These are phyloP conservation scores for Pogonus chalceus DNA, from an alignment of 1,140 invertebrate genomes.

Conservation along the genomic window DNA sequence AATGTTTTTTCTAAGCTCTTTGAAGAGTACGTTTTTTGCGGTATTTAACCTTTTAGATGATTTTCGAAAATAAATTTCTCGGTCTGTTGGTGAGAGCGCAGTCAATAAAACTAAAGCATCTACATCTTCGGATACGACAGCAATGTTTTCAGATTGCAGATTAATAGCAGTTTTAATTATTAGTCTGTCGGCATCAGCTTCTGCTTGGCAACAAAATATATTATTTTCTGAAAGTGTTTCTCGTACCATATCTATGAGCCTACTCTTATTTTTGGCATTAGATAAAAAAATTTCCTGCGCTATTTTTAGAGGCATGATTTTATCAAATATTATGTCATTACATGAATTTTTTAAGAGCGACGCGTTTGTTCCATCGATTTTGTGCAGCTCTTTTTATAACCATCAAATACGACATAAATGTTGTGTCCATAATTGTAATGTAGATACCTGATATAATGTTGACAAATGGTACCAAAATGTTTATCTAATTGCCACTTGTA, in stretches of 20 bases:
- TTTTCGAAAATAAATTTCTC: slow-evolving; percentile 24
- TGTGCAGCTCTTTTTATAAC: slow-evolving; percentile 24
- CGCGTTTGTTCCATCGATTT: too few relatives aligned
- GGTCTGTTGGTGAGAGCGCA: too few relatives aligned
- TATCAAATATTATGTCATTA: slow-evolving; percentile 12
- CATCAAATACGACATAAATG: slow-evolving; percentile 25
- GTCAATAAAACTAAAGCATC: too few relatives aligned
- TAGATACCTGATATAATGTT: slow-evolving; percentile 26
- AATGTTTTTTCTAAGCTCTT: slow-evolving; percentile 19
- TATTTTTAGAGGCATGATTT: slow-evolving; percentile 20
- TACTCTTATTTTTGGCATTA: too few relatives aligned
- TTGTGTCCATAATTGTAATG: slow-evolving; percentile 24
- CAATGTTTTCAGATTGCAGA: too few relatives aligned
- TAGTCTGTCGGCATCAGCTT: too few relatives aligned
- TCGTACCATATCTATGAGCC: slow-evolving; percentile 20
- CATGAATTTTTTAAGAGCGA: slow-evolving; percentile 16
- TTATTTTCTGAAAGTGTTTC: slow-evolving; percentile 20
- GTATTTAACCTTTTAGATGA: slow-evolving; percentile 19
- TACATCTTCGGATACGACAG: too few relatives aligned
- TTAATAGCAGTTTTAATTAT: too few relatives aligned
- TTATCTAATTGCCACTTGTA: too few relatives aligned
- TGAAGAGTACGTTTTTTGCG: slow-evolving; percentile 18
- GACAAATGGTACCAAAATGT: too few relatives aligned
- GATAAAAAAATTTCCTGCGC: slow-evolving; percentile 21
- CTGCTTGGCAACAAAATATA: slow-evolving; percentile 24